These are phyloP conservation scores for Phaetusa simplex DNA, from an alignment of 2,113 vertebrate genomes.

Conservation along the genomic window DNA sequence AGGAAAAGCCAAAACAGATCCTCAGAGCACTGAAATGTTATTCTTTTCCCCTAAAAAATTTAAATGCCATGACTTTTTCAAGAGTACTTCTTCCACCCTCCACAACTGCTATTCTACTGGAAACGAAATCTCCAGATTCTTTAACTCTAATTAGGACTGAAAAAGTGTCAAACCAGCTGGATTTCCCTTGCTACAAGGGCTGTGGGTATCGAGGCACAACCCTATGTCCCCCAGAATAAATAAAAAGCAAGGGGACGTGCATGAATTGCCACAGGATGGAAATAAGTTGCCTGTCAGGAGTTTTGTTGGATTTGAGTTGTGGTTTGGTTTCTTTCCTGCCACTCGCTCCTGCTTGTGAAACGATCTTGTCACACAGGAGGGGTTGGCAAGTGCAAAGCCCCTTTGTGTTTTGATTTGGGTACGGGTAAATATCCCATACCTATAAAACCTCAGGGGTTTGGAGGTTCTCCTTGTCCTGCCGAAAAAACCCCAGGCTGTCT, in stretches of 20 bases:
- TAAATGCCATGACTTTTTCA: background rate
- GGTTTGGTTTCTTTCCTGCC: background rate
- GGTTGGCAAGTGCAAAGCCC: background rate
- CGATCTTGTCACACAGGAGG: background rate
- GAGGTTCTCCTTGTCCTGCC: background rate
- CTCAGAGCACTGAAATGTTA: background rate
- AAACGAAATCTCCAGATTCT: background rate
- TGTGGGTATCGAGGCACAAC: background rate
- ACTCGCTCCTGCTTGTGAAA: background rate
- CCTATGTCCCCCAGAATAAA: background rate
- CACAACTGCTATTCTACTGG: background rate
- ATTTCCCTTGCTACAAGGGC: background rate
- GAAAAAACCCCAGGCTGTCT: background rate
- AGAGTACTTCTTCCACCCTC: background rate
- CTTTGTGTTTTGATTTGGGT: background rate
- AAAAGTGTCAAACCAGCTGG: background rate
- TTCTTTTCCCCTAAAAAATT: background rate
- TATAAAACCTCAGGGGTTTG: background rate
- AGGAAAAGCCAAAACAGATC: background rate
- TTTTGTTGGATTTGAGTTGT: background rate
- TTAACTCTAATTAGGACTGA: background rate
- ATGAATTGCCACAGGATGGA: background rate
- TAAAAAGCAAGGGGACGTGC: accelerated
- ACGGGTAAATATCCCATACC: accelerated
- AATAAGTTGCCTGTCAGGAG: background rate